Percentiles rank a stretch among this genome's conserved stretches.
phyloP scores from a whole-genome alignment of 2,888 invertebrate genomes.

The Entomobrya proxima region DNA sequence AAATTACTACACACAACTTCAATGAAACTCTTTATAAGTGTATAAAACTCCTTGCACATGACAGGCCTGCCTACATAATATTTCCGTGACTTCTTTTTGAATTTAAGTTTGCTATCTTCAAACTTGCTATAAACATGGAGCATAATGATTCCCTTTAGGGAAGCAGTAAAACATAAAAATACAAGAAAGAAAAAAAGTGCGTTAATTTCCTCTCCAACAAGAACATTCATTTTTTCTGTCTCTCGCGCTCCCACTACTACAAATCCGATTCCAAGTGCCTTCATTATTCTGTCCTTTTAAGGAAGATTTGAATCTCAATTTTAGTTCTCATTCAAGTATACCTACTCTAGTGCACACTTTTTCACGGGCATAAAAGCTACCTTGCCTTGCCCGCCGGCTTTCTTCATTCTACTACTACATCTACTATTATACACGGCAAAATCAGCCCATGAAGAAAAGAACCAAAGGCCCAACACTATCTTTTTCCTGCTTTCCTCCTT shows the following conservation, averaged over 20 bases:
- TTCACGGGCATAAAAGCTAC: conserved; percentile 36
- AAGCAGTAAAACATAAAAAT: conserved; percentile 44
- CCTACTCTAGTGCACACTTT: conserved; percentile 6
- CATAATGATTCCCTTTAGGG: conserved; percentile 47
- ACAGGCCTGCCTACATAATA: neutral
- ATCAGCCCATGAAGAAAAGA: neutral
- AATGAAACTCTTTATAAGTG: neutral
- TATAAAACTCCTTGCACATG: neutral
- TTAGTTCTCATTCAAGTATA: conserved; percentile 55
- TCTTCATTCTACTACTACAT: neutral
- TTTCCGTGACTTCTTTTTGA: conserved; percentile 6
- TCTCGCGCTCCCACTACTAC: conserved; percentile 1
- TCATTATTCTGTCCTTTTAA: conserved; percentile 64
- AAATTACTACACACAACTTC: neutral
- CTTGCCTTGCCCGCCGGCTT: conserved; percentile 53
- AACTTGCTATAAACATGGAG: conserved; percentile 1
- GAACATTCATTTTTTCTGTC: conserved; percentile 27
- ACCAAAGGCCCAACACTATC: neutral
- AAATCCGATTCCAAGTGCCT: conserved; percentile 65
- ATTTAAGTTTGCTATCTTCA: neutral
- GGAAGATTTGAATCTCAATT: conserved; percentile 62
- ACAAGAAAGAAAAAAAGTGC: conserved; percentile 53
- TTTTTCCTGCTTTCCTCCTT: neutral
- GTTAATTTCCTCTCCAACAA: conserved; percentile 52
- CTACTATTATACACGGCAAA: neutral